Evolutionary conservation across 1,140 invertebrate species (phyloP), one percentile per base, ranked within the genome.

Genomic region (Tenebrio molitor): DNA sequence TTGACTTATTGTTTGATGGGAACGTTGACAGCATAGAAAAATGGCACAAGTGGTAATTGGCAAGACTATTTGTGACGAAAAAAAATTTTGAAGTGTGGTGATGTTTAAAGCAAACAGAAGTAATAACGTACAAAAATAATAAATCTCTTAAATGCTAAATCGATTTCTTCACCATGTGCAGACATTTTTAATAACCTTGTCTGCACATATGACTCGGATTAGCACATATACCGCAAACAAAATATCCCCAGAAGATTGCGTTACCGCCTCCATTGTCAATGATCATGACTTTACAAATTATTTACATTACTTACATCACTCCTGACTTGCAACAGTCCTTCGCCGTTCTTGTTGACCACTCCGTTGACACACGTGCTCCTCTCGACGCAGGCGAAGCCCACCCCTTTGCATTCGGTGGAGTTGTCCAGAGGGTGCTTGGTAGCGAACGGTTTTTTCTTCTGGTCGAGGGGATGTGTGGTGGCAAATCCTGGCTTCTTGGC

Each of bases 331-430:
- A 84, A 79, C 0, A 87, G 70, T 14, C 82, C 84, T 36, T 82
- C 82, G 19, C 83, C 83, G 70, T 82, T 25, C 15, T 25, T 78
- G 79, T 81, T 86, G 10, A 88, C 85, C 5, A 86, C 85, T 53
- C 89, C 89, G 69, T 89, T 87, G 69, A 83, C 80, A 75, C 89
- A 90, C 69, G 86, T 84, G 0, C 85, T 68, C 50, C 85, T 87
- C 0, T 84, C 77, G 0, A 89, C 88, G 77, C 89, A 90, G 39
- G 86, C 84, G 77, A 85, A 86, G 42, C 86, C 86, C 21, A 83
- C 78, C 6, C 86, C 87, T 66, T 81, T 81, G 73, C 88, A 89
- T 14, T 74, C 77, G 14, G 39, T 33, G 16, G 15, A 21, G 2
- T 65, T 21, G n/a, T 19, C 34, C n/a, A 19, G 16, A 41, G 64